phyloP scores from a whole-genome alignment of 2,888 invertebrate species.

The Pheosia gnoma region DNA sequence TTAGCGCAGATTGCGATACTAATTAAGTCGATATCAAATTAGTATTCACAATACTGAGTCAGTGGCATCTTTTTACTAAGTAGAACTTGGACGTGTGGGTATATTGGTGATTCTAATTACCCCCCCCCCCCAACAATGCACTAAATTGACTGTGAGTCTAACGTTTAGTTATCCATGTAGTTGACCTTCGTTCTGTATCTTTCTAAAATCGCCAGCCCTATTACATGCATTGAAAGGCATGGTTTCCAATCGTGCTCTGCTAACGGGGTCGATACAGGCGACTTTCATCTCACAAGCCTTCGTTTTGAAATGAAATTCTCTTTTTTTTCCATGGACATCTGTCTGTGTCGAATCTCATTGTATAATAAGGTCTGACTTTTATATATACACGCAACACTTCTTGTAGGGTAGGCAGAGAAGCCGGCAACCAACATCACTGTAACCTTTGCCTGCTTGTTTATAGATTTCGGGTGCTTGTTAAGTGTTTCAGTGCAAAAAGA shows the following conservation, averaged over 20 bases:
- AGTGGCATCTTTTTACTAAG: no score
- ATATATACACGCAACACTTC: not conserved
- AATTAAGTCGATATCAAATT: no score
- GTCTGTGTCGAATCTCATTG: not conserved
- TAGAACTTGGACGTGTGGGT: no score
- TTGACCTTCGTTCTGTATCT: not conserved
- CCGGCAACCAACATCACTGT: not conserved
- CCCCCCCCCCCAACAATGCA: no score
- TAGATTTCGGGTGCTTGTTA: no score
- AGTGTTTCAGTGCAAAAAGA: no score
- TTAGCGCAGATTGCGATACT: no score
- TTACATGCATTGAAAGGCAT: conserved; percentile 26
- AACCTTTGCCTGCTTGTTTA: not conserved
- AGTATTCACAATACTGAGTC: no score
- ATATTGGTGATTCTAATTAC: no score
- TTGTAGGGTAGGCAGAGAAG: not conserved
- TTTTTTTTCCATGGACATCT: not conserved
- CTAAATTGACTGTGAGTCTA: no score
- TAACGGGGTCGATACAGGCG: conserved; percentile 29
- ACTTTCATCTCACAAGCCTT: conserved; percentile 31
- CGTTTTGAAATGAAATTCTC: conserved; percentile 18
- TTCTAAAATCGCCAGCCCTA: conserved; percentile 5
- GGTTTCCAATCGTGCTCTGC: conserved; percentile 17
- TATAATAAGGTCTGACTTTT: not conserved
- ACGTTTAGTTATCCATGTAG: not conserved